These are phyloP conservation scores for Xestoiulus laeticollis DNA, from an alignment of 2,888 invertebrate genomes.

Conservation along the genomic window DNA sequence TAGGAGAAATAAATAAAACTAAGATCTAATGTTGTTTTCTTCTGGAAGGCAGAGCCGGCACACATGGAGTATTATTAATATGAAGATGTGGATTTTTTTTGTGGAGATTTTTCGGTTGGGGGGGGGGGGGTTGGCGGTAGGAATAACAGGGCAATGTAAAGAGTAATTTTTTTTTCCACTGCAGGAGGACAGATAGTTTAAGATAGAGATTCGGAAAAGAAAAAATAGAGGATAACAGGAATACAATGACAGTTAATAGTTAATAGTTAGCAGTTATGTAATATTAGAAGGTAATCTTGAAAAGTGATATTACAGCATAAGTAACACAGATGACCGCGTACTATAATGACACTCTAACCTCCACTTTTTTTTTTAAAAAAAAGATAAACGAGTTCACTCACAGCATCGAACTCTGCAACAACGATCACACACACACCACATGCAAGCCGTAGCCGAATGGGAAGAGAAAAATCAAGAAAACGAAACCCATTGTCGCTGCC, in stretches of 20 bases:
- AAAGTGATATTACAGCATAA: constrained; percentile 51
- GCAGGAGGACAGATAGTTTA: constrained; percentile 41
- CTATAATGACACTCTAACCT: constrained; percentile 49
- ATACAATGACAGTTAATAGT: constrained; percentile 49
- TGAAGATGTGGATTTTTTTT: too few relatives aligned
- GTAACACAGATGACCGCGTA: constrained; percentile 50
- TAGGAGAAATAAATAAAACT: background rate
- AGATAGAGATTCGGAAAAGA: constrained; percentile 46
- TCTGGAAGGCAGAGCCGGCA: constrained; percentile 40
- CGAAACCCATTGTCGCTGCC: background rate
- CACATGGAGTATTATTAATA: constrained; percentile 1
- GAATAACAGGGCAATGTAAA: constrained; percentile 43
- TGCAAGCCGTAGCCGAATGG: constrained; percentile 25
- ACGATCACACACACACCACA: constrained; percentile 41
- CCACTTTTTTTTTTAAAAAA: constrained; percentile 41
- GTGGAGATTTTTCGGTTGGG: background rate
- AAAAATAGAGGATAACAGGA: constrained; percentile 48
- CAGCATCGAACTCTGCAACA: constrained; percentile 34
- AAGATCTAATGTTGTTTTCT: constrained; percentile 9
- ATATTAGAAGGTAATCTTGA: constrained; percentile 48
- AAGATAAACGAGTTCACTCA: constrained; percentile 40
- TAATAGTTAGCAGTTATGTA: constrained; percentile 49
- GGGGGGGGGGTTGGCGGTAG: too few relatives aligned
- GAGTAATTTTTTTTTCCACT: constrained; percentile 41
- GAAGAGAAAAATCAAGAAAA: background rate